These are phyloP conservation scores for Chymomyza caudatula DNA, from an alignment of 2,888 invertebrate species.

Conservation along the genomic window DNA sequence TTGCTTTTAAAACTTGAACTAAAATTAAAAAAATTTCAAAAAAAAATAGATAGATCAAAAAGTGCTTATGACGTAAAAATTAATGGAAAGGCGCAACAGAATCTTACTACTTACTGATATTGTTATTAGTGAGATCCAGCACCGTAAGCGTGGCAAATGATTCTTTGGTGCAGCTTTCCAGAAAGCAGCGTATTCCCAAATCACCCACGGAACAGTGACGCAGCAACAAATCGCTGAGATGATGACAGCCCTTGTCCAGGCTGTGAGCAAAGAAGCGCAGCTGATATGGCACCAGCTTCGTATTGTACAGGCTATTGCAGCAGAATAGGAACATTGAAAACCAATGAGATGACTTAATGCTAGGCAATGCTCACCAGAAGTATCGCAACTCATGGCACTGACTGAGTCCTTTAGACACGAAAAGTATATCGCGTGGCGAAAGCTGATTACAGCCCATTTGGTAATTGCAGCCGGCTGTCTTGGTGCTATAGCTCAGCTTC, in stretches of 20 bases:
- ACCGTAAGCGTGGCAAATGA: slow-evolving; percentile 70
- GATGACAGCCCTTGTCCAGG: slow-evolving; percentile 76
- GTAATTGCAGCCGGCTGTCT: slow-evolving; percentile 75
- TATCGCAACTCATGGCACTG: slow-evolving; percentile 73
- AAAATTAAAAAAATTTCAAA: too few species aligned
- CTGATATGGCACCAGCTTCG: slow-evolving; percentile 74
- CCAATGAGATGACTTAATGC: background rate
- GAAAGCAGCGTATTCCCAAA: slow-evolving; percentile 74
- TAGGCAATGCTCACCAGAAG: slow-evolving; percentile 43
- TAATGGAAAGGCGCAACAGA: background rate
- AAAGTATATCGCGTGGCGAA: slow-evolving; percentile 71
- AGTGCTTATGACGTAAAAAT: background rate
- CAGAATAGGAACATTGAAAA: slow-evolving; percentile 1
- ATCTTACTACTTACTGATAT: slow-evolving; percentile 68
- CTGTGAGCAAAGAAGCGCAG: slow-evolving; percentile 70
- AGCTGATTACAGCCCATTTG: slow-evolving; percentile 76
- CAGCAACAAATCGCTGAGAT: slow-evolving; percentile 67
- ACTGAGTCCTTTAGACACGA: slow-evolving; percentile 72
- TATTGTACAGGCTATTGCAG: slow-evolving; percentile 71
- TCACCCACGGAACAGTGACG: slow-evolving; percentile 75
- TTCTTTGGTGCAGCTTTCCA: slow-evolving; percentile 69
- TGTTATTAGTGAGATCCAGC: slow-evolving; percentile 75
- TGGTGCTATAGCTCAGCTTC: slow-evolving; percentile 75
- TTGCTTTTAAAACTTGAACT: too few species aligned
- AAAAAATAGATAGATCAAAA: too few species aligned